A percentile compares a stretch with the other conserved stretches of the same genome.
These are phyloP conservation scores for Timema cristinae DNA, from an alignment of 2,888 invertebrate genomes.

Conservation along the genomic window DNA sequence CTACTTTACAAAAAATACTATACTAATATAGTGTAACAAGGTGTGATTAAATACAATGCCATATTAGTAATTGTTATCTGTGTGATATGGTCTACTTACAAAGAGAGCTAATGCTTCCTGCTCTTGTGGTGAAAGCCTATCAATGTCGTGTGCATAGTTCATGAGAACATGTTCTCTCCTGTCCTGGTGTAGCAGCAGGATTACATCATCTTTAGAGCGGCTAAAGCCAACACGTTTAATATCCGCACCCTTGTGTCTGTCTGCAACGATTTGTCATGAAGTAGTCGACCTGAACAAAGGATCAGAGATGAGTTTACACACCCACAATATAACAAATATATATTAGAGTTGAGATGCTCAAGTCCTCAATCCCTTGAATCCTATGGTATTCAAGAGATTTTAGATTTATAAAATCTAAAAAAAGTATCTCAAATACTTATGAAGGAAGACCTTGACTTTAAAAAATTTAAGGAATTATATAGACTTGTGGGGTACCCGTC, in stretches of 20 bases:
- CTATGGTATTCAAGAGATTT: too few species aligned
- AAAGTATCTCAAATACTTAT: too few species aligned
- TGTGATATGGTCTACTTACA: constrained; percentile 51
- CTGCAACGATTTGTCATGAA: constrained; percentile 57
- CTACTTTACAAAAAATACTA: too few species aligned
- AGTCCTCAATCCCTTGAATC: too few species aligned
- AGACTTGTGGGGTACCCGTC: too few species aligned
- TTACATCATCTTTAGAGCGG: constrained; percentile 83
- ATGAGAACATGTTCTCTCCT: constrained; percentile 82
- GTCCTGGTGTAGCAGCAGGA: constrained; percentile 86
- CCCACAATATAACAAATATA: too few species aligned
- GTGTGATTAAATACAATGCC: not conserved
- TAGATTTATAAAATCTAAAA: too few species aligned
- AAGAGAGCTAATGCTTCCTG: constrained; percentile 76
- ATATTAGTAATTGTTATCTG: not conserved
- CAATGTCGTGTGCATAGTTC: constrained; percentile 79
- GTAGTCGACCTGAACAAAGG: constrained; percentile 51
- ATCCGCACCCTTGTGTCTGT: constrained; percentile 60
- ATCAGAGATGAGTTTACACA: too few species aligned
- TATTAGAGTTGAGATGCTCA: too few species aligned
- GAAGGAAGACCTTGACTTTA: too few species aligned
- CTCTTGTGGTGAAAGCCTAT: constrained; percentile 66
- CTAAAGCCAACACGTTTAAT: constrained; percentile 68
- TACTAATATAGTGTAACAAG: too few species aligned
- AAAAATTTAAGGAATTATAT: too few species aligned